Evolutionary conservation across 2,113 vertebrate genomes (phyloP), one percentile per base, ranked within the genome.

Genomic region (Dinomys branickii): DNA sequence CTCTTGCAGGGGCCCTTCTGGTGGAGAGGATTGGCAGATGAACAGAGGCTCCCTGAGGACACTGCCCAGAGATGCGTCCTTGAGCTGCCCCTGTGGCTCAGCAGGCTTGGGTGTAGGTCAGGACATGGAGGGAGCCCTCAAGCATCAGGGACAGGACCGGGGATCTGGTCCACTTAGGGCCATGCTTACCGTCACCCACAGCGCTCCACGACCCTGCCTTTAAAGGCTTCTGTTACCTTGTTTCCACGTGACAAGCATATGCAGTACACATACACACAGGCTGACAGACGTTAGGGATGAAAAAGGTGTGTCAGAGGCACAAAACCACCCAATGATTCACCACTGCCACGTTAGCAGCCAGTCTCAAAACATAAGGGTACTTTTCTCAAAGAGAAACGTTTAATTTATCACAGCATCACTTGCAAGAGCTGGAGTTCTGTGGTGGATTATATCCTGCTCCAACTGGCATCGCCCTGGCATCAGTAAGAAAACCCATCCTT

Each of bases 301-400:
- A 38, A 0, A 12, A 61, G 41, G 44, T 22, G 5, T 38, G 78
- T 30, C 59, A 19, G 69, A 41, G 73, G 65, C 13, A 30, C 14
- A 63, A 30, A 58, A 47, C 24, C 8, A 9, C 26, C 30, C 52
- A 56, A 3, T 52, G 3, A 26, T 3, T 8, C 14, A 6, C 44
- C 10, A 0, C 16, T 54, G 81, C 35, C 0, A 0, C 16, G 24
- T 3, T 54, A 4, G 14, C 20, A 50, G 63, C 33, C 2, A 7
- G 1, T 13, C 4, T 2, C 41, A 4, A 0, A 7, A 59, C 1
- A 20, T 78, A 2, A 28, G 30, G 6, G 20, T 17, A 4, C 56
- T 38, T 30, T 61, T 13, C 50, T 13, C 9, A 12, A 0, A 22
- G 77, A 13, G 10, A 38, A 20, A 11, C 8, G 33, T 5, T 11